A percentile compares a stretch with the other conserved stretches of the same genome.
These are phyloP conservation scores for Podarcis lilfordi DNA, from an alignment of 2,797 vertebrate genomes.

Conservation along the genomic window DNA sequence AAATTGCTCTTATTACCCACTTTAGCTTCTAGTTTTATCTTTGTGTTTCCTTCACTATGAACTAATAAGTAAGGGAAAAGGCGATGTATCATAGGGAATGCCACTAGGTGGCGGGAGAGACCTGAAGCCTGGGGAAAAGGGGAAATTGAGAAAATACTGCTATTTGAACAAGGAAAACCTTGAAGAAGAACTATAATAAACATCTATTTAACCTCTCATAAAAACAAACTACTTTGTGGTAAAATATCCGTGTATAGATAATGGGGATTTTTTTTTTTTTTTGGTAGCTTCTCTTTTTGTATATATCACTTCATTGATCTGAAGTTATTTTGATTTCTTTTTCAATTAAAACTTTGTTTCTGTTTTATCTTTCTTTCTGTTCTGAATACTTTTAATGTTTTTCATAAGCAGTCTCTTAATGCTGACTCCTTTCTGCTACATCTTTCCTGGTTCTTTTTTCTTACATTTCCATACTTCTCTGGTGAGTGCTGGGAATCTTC, in stretches of 20 bases:
- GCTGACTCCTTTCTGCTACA: slow-evolving; percentile 74
- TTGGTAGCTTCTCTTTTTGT: slow-evolving; percentile 20
- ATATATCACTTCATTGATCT: slow-evolving; percentile 11
- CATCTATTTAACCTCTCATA: background rate
- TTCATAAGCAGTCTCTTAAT: slow-evolving; percentile 71
- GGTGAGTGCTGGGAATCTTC: slow-evolving; percentile 75
- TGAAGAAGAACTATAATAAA: background rate
- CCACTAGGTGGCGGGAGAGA: slow-evolving; percentile 72
- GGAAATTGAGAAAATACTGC: background rate
- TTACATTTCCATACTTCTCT: slow-evolving; percentile 74
- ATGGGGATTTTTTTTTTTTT: background rate
- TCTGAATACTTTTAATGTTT: slow-evolving; percentile 69
- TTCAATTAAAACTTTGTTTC: slow-evolving; percentile 57
- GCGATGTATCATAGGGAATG: background rate
- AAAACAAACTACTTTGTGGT: slow-evolving; percentile 35
- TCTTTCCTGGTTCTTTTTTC: slow-evolving; percentile 72
- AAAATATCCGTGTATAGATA: slow-evolving; percentile 10
- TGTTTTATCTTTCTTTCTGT: slow-evolving; percentile 70
- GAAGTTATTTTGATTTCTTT: slow-evolving; percentile 42
- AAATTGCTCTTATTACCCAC: slow-evolving; percentile 1
- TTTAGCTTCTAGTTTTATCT: background rate
- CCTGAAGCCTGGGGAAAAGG: slow-evolving; percentile 17
- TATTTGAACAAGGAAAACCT: fast-evolving
- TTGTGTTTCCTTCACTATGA: background rate
- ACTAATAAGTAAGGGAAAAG: background rate